Evolutionary conservation across 2,113 vertebrate genomes (phyloP).

Genomic region (Cyprinodon tularosa): DNA sequence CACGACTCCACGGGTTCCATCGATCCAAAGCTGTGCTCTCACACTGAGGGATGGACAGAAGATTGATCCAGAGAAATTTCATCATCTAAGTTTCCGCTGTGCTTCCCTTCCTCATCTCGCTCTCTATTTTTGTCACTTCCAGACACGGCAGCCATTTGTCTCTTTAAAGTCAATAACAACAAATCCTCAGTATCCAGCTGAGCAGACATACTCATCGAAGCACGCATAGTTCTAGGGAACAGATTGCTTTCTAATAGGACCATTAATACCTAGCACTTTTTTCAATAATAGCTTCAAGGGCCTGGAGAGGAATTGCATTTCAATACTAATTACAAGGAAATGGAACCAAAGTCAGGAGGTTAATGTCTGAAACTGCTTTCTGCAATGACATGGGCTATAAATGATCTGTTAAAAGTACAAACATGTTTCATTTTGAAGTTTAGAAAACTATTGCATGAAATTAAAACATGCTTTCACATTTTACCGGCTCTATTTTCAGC

Average conservation of each 20-base stretch:
- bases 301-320: neutral
- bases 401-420: neutral
- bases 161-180: conserved; percentile 27
- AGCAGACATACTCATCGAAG: neutral
- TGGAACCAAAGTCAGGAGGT: neutral
- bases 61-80: conserved; percentile 25
- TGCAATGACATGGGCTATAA: neutral
- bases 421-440: neutral
- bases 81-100: conserved; percentile 10
- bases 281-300: neutral
- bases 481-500: neutral
- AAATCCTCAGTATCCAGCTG: neutral
- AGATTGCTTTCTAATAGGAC: neutral
- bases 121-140: conserved; percentile 8
- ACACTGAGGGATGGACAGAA: neutral
- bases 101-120: neutral
- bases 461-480: neutral
- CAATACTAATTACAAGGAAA: conserved; percentile 5
- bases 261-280: neutral
- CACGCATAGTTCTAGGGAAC: neutral
- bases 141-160: conserved; percentile 2
- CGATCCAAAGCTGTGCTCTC: neutral
- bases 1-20: conserved; percentile 3
- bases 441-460: too few relatives aligned
- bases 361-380: neutral